phyloP scores from a whole-genome alignment of 2,113 vertebrate genomes.

The Neodon shergylaensis region DNA sequence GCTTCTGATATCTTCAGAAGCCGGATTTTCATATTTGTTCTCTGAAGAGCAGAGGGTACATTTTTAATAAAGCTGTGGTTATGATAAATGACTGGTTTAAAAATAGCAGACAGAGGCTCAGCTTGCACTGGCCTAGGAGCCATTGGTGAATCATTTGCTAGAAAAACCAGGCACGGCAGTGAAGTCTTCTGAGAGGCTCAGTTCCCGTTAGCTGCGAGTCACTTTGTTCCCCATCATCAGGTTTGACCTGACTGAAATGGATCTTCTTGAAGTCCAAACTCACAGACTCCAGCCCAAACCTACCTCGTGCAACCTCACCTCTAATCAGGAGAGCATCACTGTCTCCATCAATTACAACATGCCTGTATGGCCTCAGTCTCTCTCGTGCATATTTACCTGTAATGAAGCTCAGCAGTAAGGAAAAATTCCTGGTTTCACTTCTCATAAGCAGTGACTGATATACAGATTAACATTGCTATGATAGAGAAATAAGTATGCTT shows the following conservation, averaged over 20 bases:
- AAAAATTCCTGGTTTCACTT: slow-evolving; percentile 12
- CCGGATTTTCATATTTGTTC: slow-evolving; percentile 81
- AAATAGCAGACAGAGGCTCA: slow-evolving; percentile 68
- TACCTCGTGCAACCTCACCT: not conserved
- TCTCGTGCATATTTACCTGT: not conserved
- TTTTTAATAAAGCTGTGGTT: slow-evolving; percentile 81
- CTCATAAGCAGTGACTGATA: not conserved
- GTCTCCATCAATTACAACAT: not conserved
- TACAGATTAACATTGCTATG: slow-evolving; percentile 12
- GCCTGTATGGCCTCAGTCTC: not conserved
- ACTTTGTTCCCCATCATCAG: slow-evolving; percentile 54
- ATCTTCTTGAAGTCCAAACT: slow-evolving; percentile 48
- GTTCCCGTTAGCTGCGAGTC: slow-evolving; percentile 62
- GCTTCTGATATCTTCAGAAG: slow-evolving; percentile 78
- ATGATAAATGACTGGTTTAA: slow-evolving; percentile 73
- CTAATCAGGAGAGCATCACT: slow-evolving; percentile 27
- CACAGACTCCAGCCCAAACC: not conserved
- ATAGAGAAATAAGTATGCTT: not conserved
- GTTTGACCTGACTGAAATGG: slow-evolving; percentile 51
- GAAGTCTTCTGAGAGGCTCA: slow-evolving; percentile 63
- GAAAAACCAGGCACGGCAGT: slow-evolving; percentile 57
- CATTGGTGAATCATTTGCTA: slow-evolving; percentile 71
- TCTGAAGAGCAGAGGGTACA: slow-evolving; percentile 73
- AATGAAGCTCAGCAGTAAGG: not conserved
- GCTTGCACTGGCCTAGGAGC: slow-evolving; percentile 51